Evolutionary conservation across 1,140 invertebrate genomes (phyloP).

Genomic region (Tribolium castaneum): DNA sequence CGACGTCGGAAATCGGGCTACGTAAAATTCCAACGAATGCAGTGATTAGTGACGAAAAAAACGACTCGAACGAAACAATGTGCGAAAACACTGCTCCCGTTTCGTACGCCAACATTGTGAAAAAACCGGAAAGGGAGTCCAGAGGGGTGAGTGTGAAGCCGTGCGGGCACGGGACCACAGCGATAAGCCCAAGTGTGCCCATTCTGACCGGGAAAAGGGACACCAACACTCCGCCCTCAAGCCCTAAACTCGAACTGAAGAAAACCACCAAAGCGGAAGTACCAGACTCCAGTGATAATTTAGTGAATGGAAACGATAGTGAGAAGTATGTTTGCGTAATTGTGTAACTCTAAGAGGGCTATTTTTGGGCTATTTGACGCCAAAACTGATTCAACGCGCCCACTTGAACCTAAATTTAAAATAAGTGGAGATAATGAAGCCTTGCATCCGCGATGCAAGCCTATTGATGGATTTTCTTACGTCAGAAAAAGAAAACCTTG

Average conservation of each 20-base stretch:
- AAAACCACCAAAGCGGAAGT: slow-evolving; percentile 36
- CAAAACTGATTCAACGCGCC: slow-evolving; percentile 38
- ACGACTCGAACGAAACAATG: slow-evolving; percentile 26
- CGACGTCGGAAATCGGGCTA: slow-evolving; percentile 36
- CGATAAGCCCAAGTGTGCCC: slow-evolving; percentile 57
- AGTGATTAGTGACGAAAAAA: slow-evolving; percentile 51
- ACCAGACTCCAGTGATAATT: slow-evolving; percentile 3
- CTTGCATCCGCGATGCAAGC: slow-evolving; percentile 1
- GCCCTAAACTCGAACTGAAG: slow-evolving; percentile 55
- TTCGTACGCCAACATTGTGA: slow-evolving; percentile 38
- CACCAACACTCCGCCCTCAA: slow-evolving; percentile 52
- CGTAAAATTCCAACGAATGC: slow-evolving; percentile 49
- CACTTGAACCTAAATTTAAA: slow-evolving; percentile 24
- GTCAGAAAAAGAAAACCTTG: slow-evolving; percentile 9
- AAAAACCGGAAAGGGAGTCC: slow-evolving; percentile 38
- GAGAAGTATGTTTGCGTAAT: slow-evolving; percentile 35
- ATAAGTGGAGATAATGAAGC: not conserved
- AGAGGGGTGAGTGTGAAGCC: slow-evolving; percentile 55
- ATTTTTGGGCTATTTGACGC: slow-evolving; percentile 31
- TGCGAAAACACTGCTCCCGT: slow-evolving; percentile 14
- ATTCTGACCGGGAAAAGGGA: slow-evolving; percentile 41
- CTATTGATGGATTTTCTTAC: not conserved
- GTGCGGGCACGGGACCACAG: slow-evolving; percentile 61
- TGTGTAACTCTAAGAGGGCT: slow-evolving; percentile 5
- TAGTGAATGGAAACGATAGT: slow-evolving; percentile 26